Evolutionary conservation across 2,113 vertebrate species (phyloP), one percentile per base, ranked within the genome.

Genomic region (Furnarius figulus): DNA sequence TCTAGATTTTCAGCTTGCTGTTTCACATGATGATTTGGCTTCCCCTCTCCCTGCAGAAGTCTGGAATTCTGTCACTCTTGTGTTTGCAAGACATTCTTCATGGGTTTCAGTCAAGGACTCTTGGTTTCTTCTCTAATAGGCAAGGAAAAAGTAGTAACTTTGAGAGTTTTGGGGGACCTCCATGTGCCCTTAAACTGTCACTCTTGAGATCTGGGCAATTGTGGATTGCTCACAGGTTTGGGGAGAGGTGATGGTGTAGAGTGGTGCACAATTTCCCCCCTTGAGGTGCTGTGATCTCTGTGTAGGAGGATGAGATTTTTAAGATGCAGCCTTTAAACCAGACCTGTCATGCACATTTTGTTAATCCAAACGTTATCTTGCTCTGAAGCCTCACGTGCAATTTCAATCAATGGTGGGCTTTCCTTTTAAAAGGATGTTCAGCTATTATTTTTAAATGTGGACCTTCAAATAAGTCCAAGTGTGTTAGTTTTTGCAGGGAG

Each of bases 21-120:
- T 49, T 77, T 87, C 0, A 2, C 15, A 5, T 0, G 1, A 5
- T 1, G 1, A 13, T 3, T 30, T 9, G 12, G 25, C 25, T 68
- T 53, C 27, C 4, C 5, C 14, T 33, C 42, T 62, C 27, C 44
- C 14, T 10, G 3, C 37, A 62, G 37, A 72, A 31, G 4, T 67
- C 40, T 89, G 71, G 15, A 52, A 16, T 71, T 79, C 27, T 46
- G n/a, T 61, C 18, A 12, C 23, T 63, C n/a, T 10, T 16, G 3
- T 28, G 16, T 59, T 75, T 71, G 22, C 25, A 6, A 44, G 40
- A 58, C 8, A 2, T 31, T 62, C 5, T 39, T 56, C 4, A 9
- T 44, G 7, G 19, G 22, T 44, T 74, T 84, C 24, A 6, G 24
- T 84, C 16, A 44, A 20, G 33, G 12, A 6, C 20, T 66, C 30